These are phyloP conservation scores for Drosophila santomea DNA, from an alignment of 1,140 invertebrate genomes.

Conservation along the genomic window DNA sequence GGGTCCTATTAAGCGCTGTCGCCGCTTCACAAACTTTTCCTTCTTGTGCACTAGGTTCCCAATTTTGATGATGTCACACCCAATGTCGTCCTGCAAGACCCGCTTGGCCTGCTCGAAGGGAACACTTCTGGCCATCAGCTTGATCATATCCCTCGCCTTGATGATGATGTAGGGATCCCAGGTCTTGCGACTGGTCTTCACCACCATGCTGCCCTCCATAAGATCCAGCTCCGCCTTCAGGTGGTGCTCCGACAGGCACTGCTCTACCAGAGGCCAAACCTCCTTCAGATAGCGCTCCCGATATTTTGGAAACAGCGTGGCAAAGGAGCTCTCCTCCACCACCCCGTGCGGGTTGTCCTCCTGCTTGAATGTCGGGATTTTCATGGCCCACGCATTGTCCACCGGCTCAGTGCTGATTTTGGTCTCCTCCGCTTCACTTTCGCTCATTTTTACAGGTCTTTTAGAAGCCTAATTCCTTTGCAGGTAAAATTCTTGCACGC, in stretches of 20 bases:
- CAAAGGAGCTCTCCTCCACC: constrained; percentile 89
- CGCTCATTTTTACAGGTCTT: constrained; percentile 56
- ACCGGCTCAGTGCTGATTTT: constrained; percentile 86
- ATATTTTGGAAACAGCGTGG: constrained; percentile 92
- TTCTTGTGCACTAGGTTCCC: constrained; percentile 95
- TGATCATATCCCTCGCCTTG: constrained; percentile 98
- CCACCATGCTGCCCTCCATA: constrained; percentile 97
- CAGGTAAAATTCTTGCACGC: constrained; percentile 42
- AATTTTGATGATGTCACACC: constrained; percentile 99
- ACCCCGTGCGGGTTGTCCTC: constrained; percentile 96
- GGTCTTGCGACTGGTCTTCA: constrained; percentile 97
- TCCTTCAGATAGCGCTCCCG: constrained; percentile 98
- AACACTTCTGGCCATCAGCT: constrained; percentile 97
- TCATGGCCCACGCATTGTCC: constrained; percentile 94
- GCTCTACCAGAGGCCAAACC: constrained; percentile 97
- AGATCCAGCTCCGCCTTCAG: constrained; percentile 97
- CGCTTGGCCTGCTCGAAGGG: constrained; percentile 97
- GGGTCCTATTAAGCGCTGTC: constrained; percentile 97
- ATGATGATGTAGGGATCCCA: constrained; percentile 99
- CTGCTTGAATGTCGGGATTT: constrained; percentile 95
- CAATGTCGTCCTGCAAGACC: constrained; percentile 95
- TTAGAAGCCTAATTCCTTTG: background rate
- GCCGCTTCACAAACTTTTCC: constrained; percentile 97
- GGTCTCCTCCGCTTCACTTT: constrained; percentile 58
- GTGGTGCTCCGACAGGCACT: constrained; percentile 90